phyloP scores from a whole-genome alignment of 2,113 vertebrate species.

The Tonatia bakeri region DNA sequence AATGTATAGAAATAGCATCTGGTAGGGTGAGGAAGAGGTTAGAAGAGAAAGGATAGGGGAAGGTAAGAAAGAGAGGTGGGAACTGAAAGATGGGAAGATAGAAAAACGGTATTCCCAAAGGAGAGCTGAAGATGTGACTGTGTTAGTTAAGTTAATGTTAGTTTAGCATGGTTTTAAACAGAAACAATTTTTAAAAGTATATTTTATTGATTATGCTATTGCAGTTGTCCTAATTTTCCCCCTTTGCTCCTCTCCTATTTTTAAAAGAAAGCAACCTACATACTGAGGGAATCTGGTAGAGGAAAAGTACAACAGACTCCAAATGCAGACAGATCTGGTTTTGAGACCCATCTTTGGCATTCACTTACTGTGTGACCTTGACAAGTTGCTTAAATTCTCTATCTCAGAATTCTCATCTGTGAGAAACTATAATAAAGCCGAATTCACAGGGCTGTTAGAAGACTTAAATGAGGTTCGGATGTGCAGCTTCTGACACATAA shows the following conservation, averaged over 20 bases:
- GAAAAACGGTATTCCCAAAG: background rate
- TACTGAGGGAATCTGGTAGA: background rate
- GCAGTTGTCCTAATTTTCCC: too few relatives aligned
- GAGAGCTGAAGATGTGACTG: background rate
- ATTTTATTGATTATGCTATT: too few relatives aligned
- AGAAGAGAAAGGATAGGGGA: background rate
- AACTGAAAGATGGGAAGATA: background rate
- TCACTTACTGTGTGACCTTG: background rate
- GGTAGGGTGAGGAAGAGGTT: too few relatives aligned
- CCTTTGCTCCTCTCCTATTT: too few relatives aligned
- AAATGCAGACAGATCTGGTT: background rate
- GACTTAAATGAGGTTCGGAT: background rate
- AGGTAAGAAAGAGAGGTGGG: background rate
- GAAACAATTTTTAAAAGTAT: background rate
- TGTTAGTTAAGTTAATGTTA: background rate
- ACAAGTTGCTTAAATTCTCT: constrained; percentile 5
- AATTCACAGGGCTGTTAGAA: background rate
- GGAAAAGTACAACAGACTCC: background rate
- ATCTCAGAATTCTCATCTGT: background rate
- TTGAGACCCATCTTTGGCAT: background rate
- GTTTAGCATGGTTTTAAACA: background rate
- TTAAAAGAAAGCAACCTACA: background rate
- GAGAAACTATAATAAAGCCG: background rate
- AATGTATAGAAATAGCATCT: background rate
- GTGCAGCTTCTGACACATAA: background rate